phyloP scores from a whole-genome alignment of 2,888 invertebrate genomes.

The Rhodophaea formosa region DNA sequence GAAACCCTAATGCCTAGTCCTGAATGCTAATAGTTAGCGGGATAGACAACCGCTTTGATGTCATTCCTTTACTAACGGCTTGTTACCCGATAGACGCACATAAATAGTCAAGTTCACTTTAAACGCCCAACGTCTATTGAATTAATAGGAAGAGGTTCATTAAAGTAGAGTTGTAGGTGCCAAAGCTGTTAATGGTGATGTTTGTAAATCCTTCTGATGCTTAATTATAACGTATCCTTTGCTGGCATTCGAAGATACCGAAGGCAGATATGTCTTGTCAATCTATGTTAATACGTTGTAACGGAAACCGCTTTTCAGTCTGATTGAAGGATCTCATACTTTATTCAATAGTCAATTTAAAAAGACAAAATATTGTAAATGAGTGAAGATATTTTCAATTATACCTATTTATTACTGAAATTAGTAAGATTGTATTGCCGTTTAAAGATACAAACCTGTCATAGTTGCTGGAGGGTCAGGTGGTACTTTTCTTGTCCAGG shows the following conservation, averaged over 20 bases:
- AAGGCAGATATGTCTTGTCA: neutral
- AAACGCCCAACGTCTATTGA: slow-evolving; percentile 4
- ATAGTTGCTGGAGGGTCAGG: too few relatives aligned
- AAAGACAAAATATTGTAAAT: too few relatives aligned
- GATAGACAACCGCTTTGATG: neutral
- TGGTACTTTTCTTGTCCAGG: too few relatives aligned
- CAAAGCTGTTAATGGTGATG: neutral
- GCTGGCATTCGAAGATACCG: neutral
- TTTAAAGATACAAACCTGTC: too few relatives aligned
- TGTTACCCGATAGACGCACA: slow-evolving; percentile 11
- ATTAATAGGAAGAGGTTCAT: slow-evolving; percentile 1
- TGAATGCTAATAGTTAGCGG: slow-evolving; percentile 12
- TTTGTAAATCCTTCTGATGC: neutral
- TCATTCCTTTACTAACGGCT: neutral
- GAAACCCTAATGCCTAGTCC: neutral
- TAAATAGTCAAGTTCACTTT: slow-evolving; percentile 10
- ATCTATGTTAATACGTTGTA: neutral
- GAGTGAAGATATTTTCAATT: too few relatives aligned
- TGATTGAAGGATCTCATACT: neutral
- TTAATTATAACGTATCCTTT: neutral
- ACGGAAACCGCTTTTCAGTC: neutral
- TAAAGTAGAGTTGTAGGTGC: neutral
- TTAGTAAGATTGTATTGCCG: too few relatives aligned
- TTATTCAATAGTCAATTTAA: neutral
- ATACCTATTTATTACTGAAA: too few relatives aligned